Evolutionary conservation across 1,140 invertebrate species (phyloP), one percentile per base, ranked within the genome.

Genomic region (Drosophila seguyi): DNA sequence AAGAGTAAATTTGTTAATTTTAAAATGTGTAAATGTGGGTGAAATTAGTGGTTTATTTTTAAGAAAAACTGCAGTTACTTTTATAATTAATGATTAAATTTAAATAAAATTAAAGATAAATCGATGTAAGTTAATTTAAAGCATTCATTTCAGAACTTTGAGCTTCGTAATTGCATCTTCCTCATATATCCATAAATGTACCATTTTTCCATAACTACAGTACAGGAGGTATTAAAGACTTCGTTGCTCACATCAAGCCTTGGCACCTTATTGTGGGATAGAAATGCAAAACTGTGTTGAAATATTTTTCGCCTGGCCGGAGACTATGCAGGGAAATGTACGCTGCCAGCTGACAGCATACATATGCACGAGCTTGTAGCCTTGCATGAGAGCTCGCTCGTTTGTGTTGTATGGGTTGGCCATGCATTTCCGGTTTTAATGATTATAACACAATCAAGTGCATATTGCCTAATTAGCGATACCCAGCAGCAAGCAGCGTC

Each of bases 371-470:
- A 44, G 44, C 34, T 25, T 31, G 39, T 18, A 34, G n/a, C 20
- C 7, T 16, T 36, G 38, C 48, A 38, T 1, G 39, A 1, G 39
- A 41, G 39, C 25, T 47, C 11, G 27, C 31, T 55, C 31, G 60
- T 73, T 50, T 44, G 45, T 56, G 52, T 65, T 50, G 14, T 59
- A 31, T 36, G 31, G 56, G 45, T 55, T 60, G 62, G 75, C 75
- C 73, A 65, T 80, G 76, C 80, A 88, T 88, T 87, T 77, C 80
- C 77, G 85, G 72, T 77, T 88, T 88, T 90, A 90, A 90, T 88
- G 85, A 90, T 88, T 87, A 87, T 88, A 87, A 81, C 84, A 88
- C 84, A 88, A 88, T 88, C 85, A 82, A 88, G 80, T 88, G 84
- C 84, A 90, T 88, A 88, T 88, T 88, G 84, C 85, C 84, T 87